Conservation (phyloP, 2,797 vertebrate species). For the Simalia tracyae region DNA sequence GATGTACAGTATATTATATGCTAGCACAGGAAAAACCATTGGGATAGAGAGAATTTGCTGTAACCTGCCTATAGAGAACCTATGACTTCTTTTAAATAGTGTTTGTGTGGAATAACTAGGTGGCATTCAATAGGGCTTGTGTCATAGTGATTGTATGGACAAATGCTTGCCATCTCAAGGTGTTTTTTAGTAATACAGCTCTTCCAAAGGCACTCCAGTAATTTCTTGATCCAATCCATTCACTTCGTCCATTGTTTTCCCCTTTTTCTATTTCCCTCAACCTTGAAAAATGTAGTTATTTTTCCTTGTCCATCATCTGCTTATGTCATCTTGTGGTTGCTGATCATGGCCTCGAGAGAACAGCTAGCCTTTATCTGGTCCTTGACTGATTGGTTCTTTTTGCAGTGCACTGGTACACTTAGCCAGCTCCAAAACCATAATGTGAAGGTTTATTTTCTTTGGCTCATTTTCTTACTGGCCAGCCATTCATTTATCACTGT, state of each 20-base stretch:
- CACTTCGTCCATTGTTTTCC: background rate
- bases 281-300: background rate
- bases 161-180: background rate
- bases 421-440: background rate
- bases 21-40: background rate
- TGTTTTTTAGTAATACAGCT: background rate
- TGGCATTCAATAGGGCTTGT: background rate
- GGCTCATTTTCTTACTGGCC: background rate
- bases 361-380: background rate
- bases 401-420: background rate
- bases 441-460: background rate
- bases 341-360: background rate
- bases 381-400: background rate
- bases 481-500: background rate
- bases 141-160: background rate
- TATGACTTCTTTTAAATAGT: background rate
- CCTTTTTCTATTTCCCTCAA: background rate
- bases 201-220: background rate
- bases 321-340: background rate
- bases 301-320: background rate
- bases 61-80: background rate
- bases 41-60: background rate
- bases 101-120: background rate
- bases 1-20: background rate
- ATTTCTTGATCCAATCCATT: background rate